Evolutionary conservation across 2,797 vertebrate species (phyloP).

Genomic region (Mormyrops attenuatus): DNA sequence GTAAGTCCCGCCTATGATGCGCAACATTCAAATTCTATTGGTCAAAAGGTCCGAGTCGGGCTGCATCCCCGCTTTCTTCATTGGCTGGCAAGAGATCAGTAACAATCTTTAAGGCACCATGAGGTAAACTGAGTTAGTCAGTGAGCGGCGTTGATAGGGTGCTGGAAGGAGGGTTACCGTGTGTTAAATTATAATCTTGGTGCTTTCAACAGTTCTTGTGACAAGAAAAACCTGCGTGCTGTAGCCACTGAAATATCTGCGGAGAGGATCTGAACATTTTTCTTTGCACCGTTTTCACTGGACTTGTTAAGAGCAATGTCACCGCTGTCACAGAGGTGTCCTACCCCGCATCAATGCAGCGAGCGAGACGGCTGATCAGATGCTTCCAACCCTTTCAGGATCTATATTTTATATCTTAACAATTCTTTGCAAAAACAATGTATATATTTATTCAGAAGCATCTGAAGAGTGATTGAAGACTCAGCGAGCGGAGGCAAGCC

Average conservation of each 20-base stretch:
- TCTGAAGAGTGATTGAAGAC: conserved; percentile 63
- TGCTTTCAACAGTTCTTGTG: conserved; percentile 30
- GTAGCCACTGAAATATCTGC: not conserved
- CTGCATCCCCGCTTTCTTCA: conserved; percentile 49
- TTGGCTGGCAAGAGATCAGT: conserved; percentile 85
- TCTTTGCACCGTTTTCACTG: conserved; percentile 20
- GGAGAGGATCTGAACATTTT: conserved; percentile 21
- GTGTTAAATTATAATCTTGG: conserved; percentile 42
- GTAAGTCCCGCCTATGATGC: conserved; percentile 56
- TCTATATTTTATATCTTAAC: conserved; percentile 41
- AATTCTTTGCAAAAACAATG: conserved; percentile 26
- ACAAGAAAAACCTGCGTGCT: conserved; percentile 17
- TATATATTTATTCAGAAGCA: conserved; percentile 35
- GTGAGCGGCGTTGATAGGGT: conserved; percentile 52
- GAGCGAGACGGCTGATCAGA: conserved; percentile 36
- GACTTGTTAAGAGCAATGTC: conserved; percentile 59
- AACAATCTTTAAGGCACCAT: conserved; percentile 95
- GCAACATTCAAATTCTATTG: conserved; percentile 47
- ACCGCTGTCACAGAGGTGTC: conserved; percentile 49
- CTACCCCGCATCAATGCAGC: conserved; percentile 48
- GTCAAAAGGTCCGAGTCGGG: conserved; percentile 42
- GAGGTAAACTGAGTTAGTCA: conserved; percentile 87
- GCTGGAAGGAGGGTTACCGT: conserved; percentile 38
- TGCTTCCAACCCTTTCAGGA: conserved; percentile 49
- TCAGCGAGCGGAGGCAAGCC: conserved; percentile 50